Evolutionary conservation across 2,888 invertebrate species (phyloP), one percentile per base, ranked within the genome.

Genomic region (Apamea epomidion): DNA sequence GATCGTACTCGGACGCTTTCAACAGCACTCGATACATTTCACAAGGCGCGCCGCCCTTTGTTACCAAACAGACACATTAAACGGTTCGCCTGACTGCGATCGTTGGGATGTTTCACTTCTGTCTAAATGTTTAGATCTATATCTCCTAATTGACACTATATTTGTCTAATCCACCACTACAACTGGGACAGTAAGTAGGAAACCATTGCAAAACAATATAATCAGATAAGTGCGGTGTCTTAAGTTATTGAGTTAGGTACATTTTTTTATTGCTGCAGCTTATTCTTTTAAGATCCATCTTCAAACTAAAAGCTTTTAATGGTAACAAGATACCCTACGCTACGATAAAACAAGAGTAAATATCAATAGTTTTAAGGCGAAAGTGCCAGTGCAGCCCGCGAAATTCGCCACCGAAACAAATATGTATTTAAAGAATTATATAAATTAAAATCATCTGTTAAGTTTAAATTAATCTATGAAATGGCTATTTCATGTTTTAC

Each of bases 1-100:
- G 90, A 94, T 94, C 92, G 85, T 82, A 91, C 87, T 88, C 83
- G 89, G 92, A 93, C 93, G 93, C 92, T 93, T 91, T 90, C 91
- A 92, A 91, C 92, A 92, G 94, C 93, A 94, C 93, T 93, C 89
- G 94, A 95, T 95, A 94, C 92, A 92, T 94, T 94, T 92, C 91
- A 93, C 91, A 92, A 92, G 90, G 92, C 81, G 18, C 83, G 90
- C 92, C 93, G 92, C 87, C 90, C 79, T 86, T 93, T 92, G 92
- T 92, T 75, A 80, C 74, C 77, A 70, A 82, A 89, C 83, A 90
- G 83, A 90, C 85, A 88, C 87, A 88, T 89, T 89, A 90, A 91
- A 90, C 86, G 87, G 85, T 84, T 88, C 87, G 88, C 84, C 89
- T 87, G 85, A 86, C 83, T 85, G 80, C 82, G 81, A 89, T 91